Evolutionary conservation across 2,797 vertebrate genomes (phyloP).

Genomic region (Acropternis orthonyx): DNA sequence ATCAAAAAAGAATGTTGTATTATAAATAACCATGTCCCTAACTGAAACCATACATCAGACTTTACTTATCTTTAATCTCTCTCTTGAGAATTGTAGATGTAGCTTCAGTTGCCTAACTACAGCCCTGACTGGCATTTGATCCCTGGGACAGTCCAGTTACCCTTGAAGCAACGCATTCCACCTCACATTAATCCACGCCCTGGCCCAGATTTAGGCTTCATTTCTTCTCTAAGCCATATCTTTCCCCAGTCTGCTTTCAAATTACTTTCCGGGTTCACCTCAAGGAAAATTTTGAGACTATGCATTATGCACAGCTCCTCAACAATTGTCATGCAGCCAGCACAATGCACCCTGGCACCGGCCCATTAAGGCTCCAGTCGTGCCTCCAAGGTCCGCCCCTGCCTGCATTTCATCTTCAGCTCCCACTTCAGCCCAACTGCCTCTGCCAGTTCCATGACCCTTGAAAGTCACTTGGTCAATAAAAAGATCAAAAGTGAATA

Average conservation of each 20-base stretch:
- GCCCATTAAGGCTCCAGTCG: background rate
- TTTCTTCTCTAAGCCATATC: background rate
- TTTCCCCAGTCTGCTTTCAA: constrained; percentile 11
- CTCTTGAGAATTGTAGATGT: constrained; percentile 38
- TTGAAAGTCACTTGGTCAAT: constrained; percentile 26
- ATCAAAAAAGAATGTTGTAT: constrained; percentile 49
- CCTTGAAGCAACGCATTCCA: background rate
- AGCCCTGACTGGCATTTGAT: constrained; percentile 37
- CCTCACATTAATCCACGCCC: background rate
- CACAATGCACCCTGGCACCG: fast-evolving
- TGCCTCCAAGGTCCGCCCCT: background rate
- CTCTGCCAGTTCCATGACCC: background rate
- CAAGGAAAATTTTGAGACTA: background rate
- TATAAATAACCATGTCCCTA: constrained; percentile 54
- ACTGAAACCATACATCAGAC: constrained; percentile 50
- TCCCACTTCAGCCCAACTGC: background rate
- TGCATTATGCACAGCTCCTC: fast-evolving
- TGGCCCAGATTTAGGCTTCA: background rate
- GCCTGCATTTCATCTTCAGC: background rate
- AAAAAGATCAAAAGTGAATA: constrained; percentile 14
- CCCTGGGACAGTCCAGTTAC: background rate
- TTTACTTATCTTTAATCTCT: constrained; percentile 54
- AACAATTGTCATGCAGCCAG: background rate
- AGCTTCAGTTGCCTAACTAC: background rate
- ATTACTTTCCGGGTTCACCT: background rate